These are phyloP conservation scores for Crotalus helleri DNA, from an alignment of 2,113 vertebrate species.

Conservation along the genomic window DNA sequence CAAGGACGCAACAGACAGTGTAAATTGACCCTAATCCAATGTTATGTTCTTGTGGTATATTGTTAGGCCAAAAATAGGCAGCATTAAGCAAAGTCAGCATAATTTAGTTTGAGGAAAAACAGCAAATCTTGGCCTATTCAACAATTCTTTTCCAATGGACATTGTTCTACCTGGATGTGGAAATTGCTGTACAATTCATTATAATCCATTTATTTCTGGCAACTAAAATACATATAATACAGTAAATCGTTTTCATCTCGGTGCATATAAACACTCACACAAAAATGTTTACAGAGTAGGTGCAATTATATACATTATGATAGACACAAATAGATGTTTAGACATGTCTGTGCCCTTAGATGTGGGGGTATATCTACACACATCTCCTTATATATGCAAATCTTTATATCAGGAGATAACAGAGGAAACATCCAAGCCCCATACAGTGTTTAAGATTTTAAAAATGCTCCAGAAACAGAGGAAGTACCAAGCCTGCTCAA, in stretches of 20 bases:
- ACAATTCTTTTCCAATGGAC: constrained; percentile 17
- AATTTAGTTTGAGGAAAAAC: constrained; percentile 41
- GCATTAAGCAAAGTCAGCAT: constrained; percentile 28
- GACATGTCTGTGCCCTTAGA: not conserved
- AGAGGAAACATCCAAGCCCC: not conserved
- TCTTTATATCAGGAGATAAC: not conserved
- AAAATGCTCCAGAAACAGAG: too few species aligned
- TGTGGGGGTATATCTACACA: not conserved
- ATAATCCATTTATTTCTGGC: constrained; percentile 1
- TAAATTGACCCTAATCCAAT: constrained; percentile 66
- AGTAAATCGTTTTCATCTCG: not conserved
- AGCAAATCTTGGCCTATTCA: constrained; percentile 21
- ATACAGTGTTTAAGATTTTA: too few species aligned
- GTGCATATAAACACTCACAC: not conserved
- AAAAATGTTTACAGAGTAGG: not conserved
- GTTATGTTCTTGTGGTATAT: constrained; percentile 51
- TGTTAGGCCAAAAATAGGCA: constrained; percentile 57
- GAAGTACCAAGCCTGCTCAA: too few species aligned
- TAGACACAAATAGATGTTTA: not conserved
- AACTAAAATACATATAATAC: not conserved
- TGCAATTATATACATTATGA: not conserved
- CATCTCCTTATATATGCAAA: not conserved
- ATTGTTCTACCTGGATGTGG: rapidly evolving
- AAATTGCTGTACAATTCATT: constrained; percentile 15
- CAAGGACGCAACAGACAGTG: too few species aligned